Percentiles rank a stretch among this genome's conserved stretches.
Evolutionary conservation across 23 tunicate species (phyloP).

Genomic region (Trididemnum clinides): DNA sequence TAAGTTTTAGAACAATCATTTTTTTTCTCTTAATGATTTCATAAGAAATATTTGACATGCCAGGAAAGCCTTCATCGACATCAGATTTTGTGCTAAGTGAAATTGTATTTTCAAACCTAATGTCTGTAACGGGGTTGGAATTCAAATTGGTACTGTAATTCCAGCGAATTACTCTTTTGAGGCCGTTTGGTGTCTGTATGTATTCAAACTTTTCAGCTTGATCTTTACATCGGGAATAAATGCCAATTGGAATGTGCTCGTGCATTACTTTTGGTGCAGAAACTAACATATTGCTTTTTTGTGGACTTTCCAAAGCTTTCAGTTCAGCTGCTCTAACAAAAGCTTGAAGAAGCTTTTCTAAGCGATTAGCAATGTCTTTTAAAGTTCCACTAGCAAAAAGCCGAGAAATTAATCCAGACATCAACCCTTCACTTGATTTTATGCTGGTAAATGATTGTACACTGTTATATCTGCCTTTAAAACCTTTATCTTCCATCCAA

Average conservation of each 20-base stretch:
- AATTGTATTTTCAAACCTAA: neutral
- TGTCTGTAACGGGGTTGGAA: constrained; percentile 53
- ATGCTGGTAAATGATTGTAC: neutral
- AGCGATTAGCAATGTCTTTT: constrained; percentile 62
- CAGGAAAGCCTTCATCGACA: constrained; percentile 1
- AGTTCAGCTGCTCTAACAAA: constrained; percentile 8
- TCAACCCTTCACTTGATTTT: neutral
- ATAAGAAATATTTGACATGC: neutral
- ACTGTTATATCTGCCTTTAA: constrained; percentile 8
- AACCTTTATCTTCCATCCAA: constrained; percentile 77
- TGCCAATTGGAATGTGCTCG: neutral
- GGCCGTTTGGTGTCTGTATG: neutral
- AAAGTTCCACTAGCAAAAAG: constrained; percentile 54
- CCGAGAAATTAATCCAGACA: constrained; percentile 48
- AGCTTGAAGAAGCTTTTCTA: constrained; percentile 48
- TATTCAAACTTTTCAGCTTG: neutral
- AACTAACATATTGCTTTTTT: neutral
- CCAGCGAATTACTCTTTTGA: constrained; percentile 8
- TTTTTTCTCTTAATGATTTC: neutral
- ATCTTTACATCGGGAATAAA: neutral
- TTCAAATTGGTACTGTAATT: constrained; percentile 71
- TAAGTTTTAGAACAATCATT: neutral
- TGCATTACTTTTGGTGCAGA: neutral
- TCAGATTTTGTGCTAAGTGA: constrained; percentile 54
- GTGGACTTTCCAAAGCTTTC: neutral